Evolutionary conservation across 2,113 vertebrate species (phyloP), one percentile per base, ranked within the genome.

Genomic region (Heterocephalus glaber): DNA sequence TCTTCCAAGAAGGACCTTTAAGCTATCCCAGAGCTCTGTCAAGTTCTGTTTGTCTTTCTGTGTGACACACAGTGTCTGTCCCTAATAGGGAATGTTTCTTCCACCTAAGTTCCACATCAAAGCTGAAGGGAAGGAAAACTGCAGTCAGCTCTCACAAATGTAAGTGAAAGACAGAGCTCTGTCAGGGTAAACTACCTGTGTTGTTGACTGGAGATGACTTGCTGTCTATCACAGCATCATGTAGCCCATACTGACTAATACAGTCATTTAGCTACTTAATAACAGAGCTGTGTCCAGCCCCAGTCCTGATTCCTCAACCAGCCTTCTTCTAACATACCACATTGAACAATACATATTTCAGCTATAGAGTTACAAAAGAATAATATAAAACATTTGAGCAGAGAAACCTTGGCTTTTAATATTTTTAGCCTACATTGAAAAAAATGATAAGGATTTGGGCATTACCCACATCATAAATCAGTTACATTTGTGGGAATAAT

Each of bases 61-160:
- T 26, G 4, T 28, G 52, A 49, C 17, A 38, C 56, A 16, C 22
- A 33, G 20, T 56, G 30, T 79, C 30, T 49, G 22, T 49, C 14
- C 44, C 7, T 47, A 7, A 19, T 3, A 35, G 24, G 20, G 5
- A 35, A 5, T 22, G 5, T 24, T 80, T 10, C 56, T 72, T 66
- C 12, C 35, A 10, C 19, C 6, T 44, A 41, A 2, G 7, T 54
- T 77, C 41, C n/a, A 84, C 38, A 63, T 19, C n/a, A 88, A 52
- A n/a, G 58, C 83, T 1, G 8, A 44, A 63, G 28, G 8, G 2
- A 83, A 66, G 83, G 5, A 66, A 26, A 38, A 5, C 0, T 6
- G 8, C 3, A 38, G 19, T 2, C 38, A 47, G 38, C 26, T 7
- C 13, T 5, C 3, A 81, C 41, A 20, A 1, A 38, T 2, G 4